phyloP scores from a whole-genome alignment of 2,797 vertebrate species.

The Pithecia hirsuta region DNA sequence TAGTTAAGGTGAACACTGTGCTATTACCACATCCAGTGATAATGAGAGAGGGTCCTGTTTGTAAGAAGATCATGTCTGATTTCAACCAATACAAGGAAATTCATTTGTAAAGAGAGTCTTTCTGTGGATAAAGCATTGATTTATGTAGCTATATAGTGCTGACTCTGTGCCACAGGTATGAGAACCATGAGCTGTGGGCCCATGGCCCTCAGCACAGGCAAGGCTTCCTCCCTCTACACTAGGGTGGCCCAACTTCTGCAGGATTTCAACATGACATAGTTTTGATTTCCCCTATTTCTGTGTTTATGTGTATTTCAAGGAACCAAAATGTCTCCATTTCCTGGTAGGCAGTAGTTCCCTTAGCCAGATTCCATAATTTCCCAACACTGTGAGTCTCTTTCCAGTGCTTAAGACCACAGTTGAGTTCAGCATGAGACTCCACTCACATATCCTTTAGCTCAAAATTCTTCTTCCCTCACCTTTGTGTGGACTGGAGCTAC shows the following conservation, averaged over 20 bases:
- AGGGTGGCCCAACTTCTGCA: background rate
- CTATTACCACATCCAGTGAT: fast-evolving
- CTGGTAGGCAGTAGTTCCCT: background rate
- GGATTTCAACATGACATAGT: background rate
- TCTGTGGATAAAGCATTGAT: fast-evolving
- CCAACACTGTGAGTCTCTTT: fast-evolving
- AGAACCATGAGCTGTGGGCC: fast-evolving
- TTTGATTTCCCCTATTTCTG: background rate
- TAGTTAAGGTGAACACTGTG: fast-evolving
- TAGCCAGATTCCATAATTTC: too few species aligned
- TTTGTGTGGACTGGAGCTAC: too few species aligned
- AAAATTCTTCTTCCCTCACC: background rate
- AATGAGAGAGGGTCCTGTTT: background rate
- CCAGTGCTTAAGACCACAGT: fast-evolving
- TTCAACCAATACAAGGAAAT: background rate
- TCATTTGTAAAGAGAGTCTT: too few species aligned
- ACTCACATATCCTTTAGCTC: background rate
- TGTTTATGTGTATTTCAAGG: too few species aligned
- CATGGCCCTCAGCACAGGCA: background rate
- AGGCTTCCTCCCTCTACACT: background rate
- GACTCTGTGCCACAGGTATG: fast-evolving
- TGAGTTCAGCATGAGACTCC: background rate
- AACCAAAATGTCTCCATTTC: background rate
- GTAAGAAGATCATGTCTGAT: background rate
- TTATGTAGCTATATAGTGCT: fast-evolving